Evolutionary conservation across 2,113 vertebrate species (phyloP), one percentile per base, ranked within the genome.

Genomic region (Aepyceros melampus): DNA sequence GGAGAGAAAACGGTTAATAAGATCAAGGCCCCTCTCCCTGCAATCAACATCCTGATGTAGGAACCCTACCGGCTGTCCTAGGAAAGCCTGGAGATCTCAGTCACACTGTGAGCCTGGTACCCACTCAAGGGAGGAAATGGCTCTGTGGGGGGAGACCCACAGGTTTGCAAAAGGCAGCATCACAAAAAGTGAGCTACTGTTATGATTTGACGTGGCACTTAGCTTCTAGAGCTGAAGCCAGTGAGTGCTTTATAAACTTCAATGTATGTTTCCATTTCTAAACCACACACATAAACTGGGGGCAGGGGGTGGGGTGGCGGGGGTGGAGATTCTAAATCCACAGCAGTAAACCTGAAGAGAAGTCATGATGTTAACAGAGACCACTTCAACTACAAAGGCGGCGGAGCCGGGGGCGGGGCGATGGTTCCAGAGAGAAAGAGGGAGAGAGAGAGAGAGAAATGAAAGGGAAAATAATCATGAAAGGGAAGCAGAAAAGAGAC

Each of bases 391-490:
- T 43, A 45, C 93, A 91, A 71, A 91, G 9, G 83, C 25, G 56
- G n/a, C 1, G 40, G 49, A 14, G 60, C 10, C 6, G 56, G 23
- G 53, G 51, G 81, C 16, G 17, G 87, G 16, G 89, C 53, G 87
- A 76, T 43, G 76, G 81, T 78, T 87, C 76, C 43, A 64, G 78
- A 81, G 49, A 82, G 87, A 56, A 43, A 56, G 89, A 93, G 84
- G 64, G 16, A 90, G 36, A 89, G 36, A 89, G 47, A 81, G 81
- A 94, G 87, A 91, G 36, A 84, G 88, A 85, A 88, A 92, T 13
- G 47, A 94, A 94, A 97, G 96, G 79, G 82, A 97, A 96, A 94
- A 58, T 23, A 87, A 93, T 79, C 84, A 88, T 36, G 49, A 96
- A 90, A 94, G 94, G 64, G 71, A 55, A 94, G 87, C 71, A 86